These are phyloP conservation scores for Pseudococcus jackbeardsleyi DNA, from an alignment of 2,888 invertebrate species.

Conservation along the genomic window DNA sequence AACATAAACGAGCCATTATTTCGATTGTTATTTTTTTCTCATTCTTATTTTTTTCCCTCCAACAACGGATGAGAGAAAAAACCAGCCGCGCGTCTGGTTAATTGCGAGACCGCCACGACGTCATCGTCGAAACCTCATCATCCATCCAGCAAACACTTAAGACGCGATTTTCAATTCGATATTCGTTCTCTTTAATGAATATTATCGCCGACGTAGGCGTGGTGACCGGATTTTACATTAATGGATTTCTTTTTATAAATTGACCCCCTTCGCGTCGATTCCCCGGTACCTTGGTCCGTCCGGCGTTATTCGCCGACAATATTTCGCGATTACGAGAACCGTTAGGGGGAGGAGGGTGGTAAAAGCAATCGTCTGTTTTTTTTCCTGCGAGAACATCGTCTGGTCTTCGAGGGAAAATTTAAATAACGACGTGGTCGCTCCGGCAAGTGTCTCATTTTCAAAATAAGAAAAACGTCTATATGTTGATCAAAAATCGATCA, in stretches of 20 bases:
- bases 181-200: constrained; percentile 18
- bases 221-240: constrained; percentile 29
- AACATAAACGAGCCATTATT: constrained; percentile 8
- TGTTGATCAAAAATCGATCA: no score
- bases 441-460: no score
- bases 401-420: no score
- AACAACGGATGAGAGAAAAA: no score
- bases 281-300: no score
- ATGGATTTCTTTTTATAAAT: constrained; percentile 22
- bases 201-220: constrained; percentile 31
- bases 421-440: no score
- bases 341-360: no score
- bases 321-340: no score
- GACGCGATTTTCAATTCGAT: constrained; percentile 25
- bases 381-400: no score
- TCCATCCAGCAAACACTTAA: background rate
- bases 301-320: no score
- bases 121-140: background rate
- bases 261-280: background rate
- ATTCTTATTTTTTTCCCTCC: background rate
- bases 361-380: no score
- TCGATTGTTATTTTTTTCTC: constrained; percentile 8
- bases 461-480: no score
- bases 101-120: background rate
- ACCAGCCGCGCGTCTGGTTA: background rate